Evolutionary conservation across 2,797 vertebrate species (phyloP).

Genomic region (Taenioides sp.): DNA sequence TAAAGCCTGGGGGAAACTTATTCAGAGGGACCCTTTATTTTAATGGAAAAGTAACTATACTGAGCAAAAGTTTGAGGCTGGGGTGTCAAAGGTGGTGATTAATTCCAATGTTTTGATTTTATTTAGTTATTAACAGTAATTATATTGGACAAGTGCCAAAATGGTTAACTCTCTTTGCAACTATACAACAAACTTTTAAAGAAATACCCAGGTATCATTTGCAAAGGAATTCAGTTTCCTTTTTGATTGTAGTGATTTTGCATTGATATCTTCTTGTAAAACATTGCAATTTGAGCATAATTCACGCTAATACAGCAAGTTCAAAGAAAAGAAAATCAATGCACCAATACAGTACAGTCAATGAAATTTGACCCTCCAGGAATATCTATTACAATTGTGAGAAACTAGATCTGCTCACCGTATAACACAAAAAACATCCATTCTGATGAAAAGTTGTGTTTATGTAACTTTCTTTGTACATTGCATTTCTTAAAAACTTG

Average conservation of each 20-base stretch:
- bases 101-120: neutral
- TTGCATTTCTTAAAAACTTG: neutral
- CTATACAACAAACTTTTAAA: neutral
- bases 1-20: conserved; percentile 46
- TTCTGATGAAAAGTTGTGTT: neutral
- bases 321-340: neutral
- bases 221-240: neutral
- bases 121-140: neutral
- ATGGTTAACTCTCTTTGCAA: neutral
- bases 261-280: neutral
- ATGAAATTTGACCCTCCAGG: neutral
- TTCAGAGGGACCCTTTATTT: conserved; percentile 36
- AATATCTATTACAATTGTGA: neutral
- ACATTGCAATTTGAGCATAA: neutral
- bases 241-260: neutral
- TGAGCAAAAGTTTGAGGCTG: neutral
- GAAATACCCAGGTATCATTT: neutral
- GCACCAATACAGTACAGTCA: neutral
- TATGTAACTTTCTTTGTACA: neutral
- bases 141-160: neutral
- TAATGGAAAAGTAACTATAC: conserved; percentile 34
- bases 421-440: neutral
- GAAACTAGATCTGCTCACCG: neutral
- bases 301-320: neutral
- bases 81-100: neutral